A percentile compares a stretch with the other conserved stretches of the same genome.
phyloP scores from a whole-genome alignment of 2,888 invertebrate genomes.

The Chloromyia formosa region DNA sequence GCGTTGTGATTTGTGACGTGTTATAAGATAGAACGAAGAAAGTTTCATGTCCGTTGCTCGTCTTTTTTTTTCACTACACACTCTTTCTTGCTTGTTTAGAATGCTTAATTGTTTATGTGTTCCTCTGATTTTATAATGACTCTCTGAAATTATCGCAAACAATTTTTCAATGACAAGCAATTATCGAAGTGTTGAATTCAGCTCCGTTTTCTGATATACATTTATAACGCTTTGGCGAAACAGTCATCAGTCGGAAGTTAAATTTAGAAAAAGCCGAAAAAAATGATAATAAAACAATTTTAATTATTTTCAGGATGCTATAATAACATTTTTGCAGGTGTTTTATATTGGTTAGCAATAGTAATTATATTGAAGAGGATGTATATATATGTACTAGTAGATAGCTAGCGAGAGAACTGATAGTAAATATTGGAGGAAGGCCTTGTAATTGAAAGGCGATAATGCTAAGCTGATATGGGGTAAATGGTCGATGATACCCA shows the following conservation, averaged over 20 bases:
- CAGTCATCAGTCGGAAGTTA: background rate
- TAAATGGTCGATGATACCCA: no score
- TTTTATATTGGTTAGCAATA: background rate
- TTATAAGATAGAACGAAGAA: slow-evolving; percentile 2
- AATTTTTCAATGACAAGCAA: slow-evolving; percentile 30
- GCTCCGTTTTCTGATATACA: background rate
- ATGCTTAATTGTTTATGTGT: no score
- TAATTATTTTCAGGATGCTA: slow-evolving; percentile 3
- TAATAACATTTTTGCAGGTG: slow-evolving; percentile 18
- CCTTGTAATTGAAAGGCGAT: no score
- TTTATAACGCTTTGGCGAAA: no score
- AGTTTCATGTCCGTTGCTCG: background rate
- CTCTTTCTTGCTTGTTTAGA: no score
- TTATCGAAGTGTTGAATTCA: slow-evolving; percentile 15
- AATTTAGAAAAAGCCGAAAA: slow-evolving; percentile 13
- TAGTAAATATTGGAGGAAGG: no score
- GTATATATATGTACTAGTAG: no score
- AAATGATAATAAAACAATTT: background rate
- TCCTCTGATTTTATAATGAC: slow-evolving; percentile 12
- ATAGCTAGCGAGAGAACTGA: no score
- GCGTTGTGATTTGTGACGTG: slow-evolving; percentile 19
- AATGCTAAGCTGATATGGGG: no score
- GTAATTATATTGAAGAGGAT: no score
- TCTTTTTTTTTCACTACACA: background rate
- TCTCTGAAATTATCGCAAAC: slow-evolving; percentile 17